These are phyloP conservation scores for Picathartes gymnocephalus DNA, from an alignment of 2,113 vertebrate genomes.

Conservation along the genomic window DNA sequence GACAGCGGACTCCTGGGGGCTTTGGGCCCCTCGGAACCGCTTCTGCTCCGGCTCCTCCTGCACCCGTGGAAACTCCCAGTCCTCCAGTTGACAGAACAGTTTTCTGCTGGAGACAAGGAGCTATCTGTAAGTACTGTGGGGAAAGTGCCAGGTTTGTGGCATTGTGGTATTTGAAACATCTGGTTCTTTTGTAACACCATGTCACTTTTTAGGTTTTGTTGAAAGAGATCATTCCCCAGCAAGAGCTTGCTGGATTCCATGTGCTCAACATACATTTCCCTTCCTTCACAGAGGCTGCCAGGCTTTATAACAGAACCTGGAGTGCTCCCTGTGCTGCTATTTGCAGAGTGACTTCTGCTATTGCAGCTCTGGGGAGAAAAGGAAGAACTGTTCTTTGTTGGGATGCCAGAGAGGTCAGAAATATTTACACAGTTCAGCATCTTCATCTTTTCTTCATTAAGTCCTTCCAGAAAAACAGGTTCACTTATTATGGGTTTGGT, in stretches of 20 bases:
- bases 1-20: background rate
- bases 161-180: constrained; percentile 79
- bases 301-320: constrained; percentile 45
- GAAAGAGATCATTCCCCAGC: constrained; percentile 11
- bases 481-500: constrained; percentile 57
- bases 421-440: constrained; percentile 65
- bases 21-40: constrained; percentile 46
- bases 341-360: constrained; percentile 74
- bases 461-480: constrained; percentile 72
- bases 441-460: constrained; percentile 69
- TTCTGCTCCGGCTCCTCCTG: constrained; percentile 44
- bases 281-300: constrained; percentile 33
- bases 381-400: constrained; percentile 47
- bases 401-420: constrained; percentile 57
- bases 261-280: background rate
- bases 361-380: constrained; percentile 62
- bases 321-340: constrained; percentile 76
- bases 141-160: constrained; percentile 87
- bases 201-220: constrained; percentile 61
- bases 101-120: constrained; percentile 52
- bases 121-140: constrained; percentile 76
- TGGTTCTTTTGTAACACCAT: constrained; percentile 30
- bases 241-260: constrained; percentile 11
- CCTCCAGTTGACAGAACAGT: constrained; percentile 79
- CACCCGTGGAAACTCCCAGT: constrained; percentile 85